A percentile compares a stretch with the other conserved stretches of the same genome.
phyloP scores from a whole-genome alignment of 37 sponge, comb jelly and placozoan species.

The Haliclona indistincta region DNA sequence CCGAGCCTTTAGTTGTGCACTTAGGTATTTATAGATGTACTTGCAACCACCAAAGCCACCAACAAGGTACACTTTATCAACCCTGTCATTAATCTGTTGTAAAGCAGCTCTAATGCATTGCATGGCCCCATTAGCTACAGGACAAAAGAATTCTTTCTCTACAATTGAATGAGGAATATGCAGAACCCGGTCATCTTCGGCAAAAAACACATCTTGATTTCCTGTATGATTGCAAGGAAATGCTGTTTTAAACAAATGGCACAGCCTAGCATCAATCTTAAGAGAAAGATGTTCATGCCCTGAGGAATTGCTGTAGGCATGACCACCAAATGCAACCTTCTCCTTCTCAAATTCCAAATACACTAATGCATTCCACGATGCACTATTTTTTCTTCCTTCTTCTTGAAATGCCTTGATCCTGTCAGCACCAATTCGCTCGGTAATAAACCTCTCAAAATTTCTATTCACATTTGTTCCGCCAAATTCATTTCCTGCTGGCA shows the following conservation, averaged over 20 bases:
- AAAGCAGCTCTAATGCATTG: background rate
- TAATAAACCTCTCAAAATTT: constrained; percentile 7
- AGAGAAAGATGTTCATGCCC: no score
- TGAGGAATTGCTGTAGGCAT: no score
- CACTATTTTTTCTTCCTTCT: background rate
- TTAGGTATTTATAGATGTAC: constrained; percentile 4
- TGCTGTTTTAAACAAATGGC: no score
- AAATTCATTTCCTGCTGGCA: constrained; percentile 25
- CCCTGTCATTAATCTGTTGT: background rate
- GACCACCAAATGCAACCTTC: constrained; percentile 23
- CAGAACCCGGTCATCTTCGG: background rate
- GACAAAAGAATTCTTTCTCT: constrained; percentile 17
- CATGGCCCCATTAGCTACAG: background rate
- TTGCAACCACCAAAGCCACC: constrained; percentile 48
- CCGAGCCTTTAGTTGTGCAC: background rate
- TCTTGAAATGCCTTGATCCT: no score
- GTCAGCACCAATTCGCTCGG: no score
- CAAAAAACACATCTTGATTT: no score
- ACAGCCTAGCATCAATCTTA: no score
- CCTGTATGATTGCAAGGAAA: no score
- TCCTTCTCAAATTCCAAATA: constrained; percentile 26
- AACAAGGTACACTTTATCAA: constrained; percentile 22
- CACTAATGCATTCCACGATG: constrained; percentile 6
- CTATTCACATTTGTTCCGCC: constrained; percentile 32
- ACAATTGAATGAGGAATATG: background rate